Conservation (phyloP, 2,797 vertebrate genomes). For the Semaprochilodus insignis region DNA sequence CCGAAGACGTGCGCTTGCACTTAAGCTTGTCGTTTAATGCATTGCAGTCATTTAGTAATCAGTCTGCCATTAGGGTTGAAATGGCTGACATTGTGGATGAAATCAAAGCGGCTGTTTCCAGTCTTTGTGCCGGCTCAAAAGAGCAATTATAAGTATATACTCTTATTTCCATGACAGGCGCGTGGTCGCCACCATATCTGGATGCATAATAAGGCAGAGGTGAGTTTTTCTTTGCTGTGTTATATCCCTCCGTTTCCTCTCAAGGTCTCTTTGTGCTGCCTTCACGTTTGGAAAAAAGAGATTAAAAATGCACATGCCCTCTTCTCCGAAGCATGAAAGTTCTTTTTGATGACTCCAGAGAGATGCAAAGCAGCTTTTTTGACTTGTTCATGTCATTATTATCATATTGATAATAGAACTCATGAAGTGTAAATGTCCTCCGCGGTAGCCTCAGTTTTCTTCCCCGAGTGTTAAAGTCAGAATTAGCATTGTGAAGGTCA, state of each 20-base stretch:
- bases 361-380: conserved; percentile 18
- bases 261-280: background rate
- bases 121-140: conserved; percentile 40
- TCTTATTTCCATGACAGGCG: conserved; percentile 8
- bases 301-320: conserved; percentile 7
- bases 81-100: conserved; percentile 48
- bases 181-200: background rate
- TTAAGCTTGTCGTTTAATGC: conserved; percentile 48
- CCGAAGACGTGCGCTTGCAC: conserved; percentile 29
- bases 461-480: conserved; percentile 33
- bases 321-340: background rate
- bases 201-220: conserved; percentile 20
- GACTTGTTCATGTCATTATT: conserved; percentile 18
- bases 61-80: conserved; percentile 48
- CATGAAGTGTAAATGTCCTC: conserved; percentile 1
- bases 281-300: conserved; percentile 12
- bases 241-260: conserved; percentile 13
- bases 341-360: background rate
- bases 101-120: conserved; percentile 49
- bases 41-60: conserved; percentile 44
- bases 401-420: conserved; percentile 32
- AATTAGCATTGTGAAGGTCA: conserved; percentile 56
- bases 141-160: conserved; percentile 14
- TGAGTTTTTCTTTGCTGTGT: conserved; percentile 17
- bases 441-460: background rate